Conservation (phyloP, 1,140 invertebrate species). For the Drosophila ogumai region DNA sequence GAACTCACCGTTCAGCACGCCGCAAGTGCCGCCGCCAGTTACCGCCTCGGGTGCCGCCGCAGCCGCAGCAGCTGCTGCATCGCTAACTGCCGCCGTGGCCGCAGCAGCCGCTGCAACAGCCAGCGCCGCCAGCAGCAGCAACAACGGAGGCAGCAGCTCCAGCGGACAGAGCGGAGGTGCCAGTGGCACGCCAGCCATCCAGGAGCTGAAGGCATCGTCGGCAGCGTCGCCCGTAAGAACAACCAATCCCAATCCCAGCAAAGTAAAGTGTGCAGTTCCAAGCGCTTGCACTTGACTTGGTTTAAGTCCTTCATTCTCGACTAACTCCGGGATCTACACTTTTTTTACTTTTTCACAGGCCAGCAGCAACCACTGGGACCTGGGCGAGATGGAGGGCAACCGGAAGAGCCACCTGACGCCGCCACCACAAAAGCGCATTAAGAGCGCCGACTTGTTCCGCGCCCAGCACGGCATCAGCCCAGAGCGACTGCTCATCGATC, state of each 20-base stretch:
- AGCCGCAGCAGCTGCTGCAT: conserved; percentile 60
- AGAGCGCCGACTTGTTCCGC: conserved; percentile 87
- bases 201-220: conserved; percentile 82
- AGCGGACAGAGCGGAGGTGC: conserved; percentile 8
- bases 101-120: conserved; percentile 66
- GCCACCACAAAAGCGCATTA: conserved; percentile 88
- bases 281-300: conserved; percentile 33
- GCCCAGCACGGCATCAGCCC: conserved; percentile 86
- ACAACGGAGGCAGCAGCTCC: conserved; percentile 16
- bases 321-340: neutral
- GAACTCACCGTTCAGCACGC: conserved; percentile 65
- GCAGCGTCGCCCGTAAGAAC: conserved; percentile 84
- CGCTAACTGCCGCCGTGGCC: conserved; percentile 67
- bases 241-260: conserved; percentile 71
- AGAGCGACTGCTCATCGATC: conserved; percentile 71
- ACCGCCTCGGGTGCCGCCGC: conserved; percentile 63
- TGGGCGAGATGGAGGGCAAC: conserved; percentile 67
- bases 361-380: conserved; percentile 75
- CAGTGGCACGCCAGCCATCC: conserved; percentile 72
- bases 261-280: conserved; percentile 82
- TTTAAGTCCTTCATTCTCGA: neutral
- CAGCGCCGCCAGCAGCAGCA: conserved; percentile 26
- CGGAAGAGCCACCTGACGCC: conserved; percentile 84
- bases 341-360: conserved; percentile 15
- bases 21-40: conserved; percentile 52